These are phyloP conservation scores for Psettodes erumei DNA, from an alignment of 2,113 vertebrate genomes.

Conservation along the genomic window DNA sequence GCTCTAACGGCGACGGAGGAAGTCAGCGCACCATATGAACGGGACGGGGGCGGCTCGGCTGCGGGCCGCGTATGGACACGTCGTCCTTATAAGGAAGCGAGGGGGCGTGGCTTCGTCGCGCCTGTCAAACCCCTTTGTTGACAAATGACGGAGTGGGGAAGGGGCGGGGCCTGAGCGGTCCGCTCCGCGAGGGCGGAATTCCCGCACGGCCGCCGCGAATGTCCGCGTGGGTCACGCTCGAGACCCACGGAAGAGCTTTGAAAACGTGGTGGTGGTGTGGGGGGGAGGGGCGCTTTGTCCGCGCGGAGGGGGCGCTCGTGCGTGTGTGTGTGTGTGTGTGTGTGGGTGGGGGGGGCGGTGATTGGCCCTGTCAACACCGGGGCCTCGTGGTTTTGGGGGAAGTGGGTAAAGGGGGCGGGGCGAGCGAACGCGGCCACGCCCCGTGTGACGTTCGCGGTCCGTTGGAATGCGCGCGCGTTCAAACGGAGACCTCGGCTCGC, in stretches of 20 bases:
- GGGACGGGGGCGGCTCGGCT: constrained; percentile 79
- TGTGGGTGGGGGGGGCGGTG: constrained; percentile 33
- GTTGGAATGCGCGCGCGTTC: constrained; percentile 67
- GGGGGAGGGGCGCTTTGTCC: constrained; percentile 40
- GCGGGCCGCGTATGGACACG: constrained; percentile 81
- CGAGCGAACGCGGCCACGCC: constrained; percentile 60
- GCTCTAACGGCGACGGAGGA: constrained; percentile 92
- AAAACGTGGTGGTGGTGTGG: no score
- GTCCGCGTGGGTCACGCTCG: constrained; percentile 44
- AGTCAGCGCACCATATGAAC: constrained; percentile 93
- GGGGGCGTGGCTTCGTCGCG: constrained; percentile 72
- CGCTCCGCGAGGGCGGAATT: constrained; percentile 62
- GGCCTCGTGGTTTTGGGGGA: constrained; percentile 74
- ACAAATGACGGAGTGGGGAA: constrained; percentile 77
- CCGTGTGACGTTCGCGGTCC: constrained; percentile 69
- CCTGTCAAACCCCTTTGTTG: constrained; percentile 80
- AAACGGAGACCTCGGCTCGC: constrained; percentile 21
- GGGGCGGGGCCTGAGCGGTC: constrained; percentile 68
- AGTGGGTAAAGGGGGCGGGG: no score
- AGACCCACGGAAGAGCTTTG: neutral
- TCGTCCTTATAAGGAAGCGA: constrained; percentile 83
- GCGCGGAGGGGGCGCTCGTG: no score
- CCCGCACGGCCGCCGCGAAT: constrained; percentile 52
- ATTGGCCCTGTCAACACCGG: constrained; percentile 74
- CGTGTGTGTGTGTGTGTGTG: no score